Conservation (phyloP, 2,113 vertebrate genomes). For the Urocolius indicus region DNA sequence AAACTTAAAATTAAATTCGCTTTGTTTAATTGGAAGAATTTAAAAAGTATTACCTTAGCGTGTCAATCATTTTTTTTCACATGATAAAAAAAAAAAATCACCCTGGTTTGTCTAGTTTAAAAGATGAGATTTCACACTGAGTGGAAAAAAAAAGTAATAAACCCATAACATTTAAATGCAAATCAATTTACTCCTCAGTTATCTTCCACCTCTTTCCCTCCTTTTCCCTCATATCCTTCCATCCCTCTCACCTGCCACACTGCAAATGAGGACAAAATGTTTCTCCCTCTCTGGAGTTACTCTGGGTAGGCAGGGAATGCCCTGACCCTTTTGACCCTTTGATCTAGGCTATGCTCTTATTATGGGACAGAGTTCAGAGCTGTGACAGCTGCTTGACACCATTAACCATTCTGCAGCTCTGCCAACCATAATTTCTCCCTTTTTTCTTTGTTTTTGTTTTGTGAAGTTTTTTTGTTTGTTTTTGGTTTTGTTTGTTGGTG, state of each 20-base stretch:
- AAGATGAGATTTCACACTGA: slow-evolving; percentile 65
- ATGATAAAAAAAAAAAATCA: slow-evolving; percentile 67
- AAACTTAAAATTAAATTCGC: slow-evolving; percentile 86
- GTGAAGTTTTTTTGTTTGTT: too few species aligned
- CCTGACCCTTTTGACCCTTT: neutral
- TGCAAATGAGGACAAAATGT: neutral
- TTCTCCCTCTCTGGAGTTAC: neutral
- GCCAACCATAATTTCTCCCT: neutral
- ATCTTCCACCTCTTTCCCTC: neutral
- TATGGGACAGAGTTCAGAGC: neutral
- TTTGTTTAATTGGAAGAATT: slow-evolving; percentile 85
- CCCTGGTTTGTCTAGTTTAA: slow-evolving; percentile 68
- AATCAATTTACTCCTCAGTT: slow-evolving; percentile 47
- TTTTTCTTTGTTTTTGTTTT: neutral
- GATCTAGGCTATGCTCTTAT: neutral
- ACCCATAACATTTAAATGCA: slow-evolving; percentile 72
- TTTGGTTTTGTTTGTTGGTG: neutral
- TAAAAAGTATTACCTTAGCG: slow-evolving; percentile 82
- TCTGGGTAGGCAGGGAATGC: neutral
- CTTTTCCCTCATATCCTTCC: neutral
- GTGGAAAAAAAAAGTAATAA: slow-evolving; percentile 53
- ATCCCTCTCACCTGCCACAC: neutral
- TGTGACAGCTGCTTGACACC: neutral
- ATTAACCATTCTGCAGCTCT: neutral
- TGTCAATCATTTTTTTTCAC: slow-evolving; percentile 77